Percentiles rank a stretch among this genome's conserved stretches.
Evolutionary conservation across 2,888 invertebrate genomes (phyloP).

Genomic region (Aphodius sticticus): DNA sequence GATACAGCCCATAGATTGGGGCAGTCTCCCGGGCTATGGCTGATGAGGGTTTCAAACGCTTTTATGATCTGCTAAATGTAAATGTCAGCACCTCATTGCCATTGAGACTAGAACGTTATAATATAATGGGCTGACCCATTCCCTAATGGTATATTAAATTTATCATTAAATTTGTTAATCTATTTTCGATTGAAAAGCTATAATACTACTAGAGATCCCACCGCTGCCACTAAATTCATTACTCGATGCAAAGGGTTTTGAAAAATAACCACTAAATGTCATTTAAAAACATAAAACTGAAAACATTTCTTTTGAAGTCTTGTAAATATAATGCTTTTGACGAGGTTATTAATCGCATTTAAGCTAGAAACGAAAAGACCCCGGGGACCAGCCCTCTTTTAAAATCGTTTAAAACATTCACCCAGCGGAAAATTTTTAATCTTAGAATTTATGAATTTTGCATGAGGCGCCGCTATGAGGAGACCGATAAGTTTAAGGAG

Average conservation of each 20-base stretch:
- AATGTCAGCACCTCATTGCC: not conserved
- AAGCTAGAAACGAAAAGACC: not conserved
- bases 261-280: too few species aligned
- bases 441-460: not conserved
- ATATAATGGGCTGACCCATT: not conserved
- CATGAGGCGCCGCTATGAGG: not conserved
- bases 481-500: not conserved
- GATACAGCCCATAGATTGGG: not conserved
- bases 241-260: too few species aligned
- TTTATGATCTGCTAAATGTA: not conserved
- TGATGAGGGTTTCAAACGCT: slow-evolving; percentile 4
- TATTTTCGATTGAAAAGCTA: not conserved
- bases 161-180: not conserved
- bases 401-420: not conserved
- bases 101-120: not conserved
- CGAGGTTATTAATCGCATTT: not conserved
- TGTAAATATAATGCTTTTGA: not conserved
- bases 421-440: not conserved
- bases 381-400: not conserved
- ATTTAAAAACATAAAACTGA: too few species aligned
- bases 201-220: not conserved
- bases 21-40: not conserved
- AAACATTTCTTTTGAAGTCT: not conserved
- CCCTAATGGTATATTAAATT: not conserved
- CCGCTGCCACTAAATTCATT: not conserved